Base-by-base conservation (phyloP, 2,113 vertebrate genomes). In the Gnathonemus echidnorhynchus region DNA sequence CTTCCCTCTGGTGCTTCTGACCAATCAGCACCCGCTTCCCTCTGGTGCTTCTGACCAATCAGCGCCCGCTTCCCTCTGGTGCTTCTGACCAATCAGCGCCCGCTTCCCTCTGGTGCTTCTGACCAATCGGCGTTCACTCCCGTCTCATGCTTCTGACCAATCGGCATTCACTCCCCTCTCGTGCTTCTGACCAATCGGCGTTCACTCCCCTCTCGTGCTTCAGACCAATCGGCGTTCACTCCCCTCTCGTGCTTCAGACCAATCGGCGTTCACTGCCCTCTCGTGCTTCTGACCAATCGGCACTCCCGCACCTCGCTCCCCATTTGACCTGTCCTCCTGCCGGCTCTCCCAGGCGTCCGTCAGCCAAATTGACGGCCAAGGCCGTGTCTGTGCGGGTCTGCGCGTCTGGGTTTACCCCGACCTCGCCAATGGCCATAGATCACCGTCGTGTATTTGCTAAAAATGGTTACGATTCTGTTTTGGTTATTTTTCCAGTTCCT, bases 61-160 rank as follows among this genome's bases (percentile, higher is more conserved):
- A 0, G 70, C 2, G 8, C 0, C 0, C 0, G 0, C 42, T 35
- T 1, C 2, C n/a, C 1, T 13, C 31, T 35, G 0, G 0, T 11
- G 70, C 70, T 74, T 3, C 27, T 56, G 53, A 56, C 66, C 13
- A 74, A 74, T 35, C 66, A 1, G n/a, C 27, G 0, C 1, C 0
- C 5, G 1, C 39, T 5, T 1, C 24, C n/a, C 3, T 31, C 31
- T 31, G 0, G 0, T 27, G 66, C 66, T 74, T 6, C 66, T 53
- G 17, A 53, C 62, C 27, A 70, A 70, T 31, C n/a, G 8, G 62
- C 62, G 1, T 1, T 0, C 21, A 8, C 21, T 39, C 3, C n/a
- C 11, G 4, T 42, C 27, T 39, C 3, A 4, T 15, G 27, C 31
- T 35, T 19, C 52, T 56, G 52, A 56, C 17, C 5, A 56, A 21